These are phyloP conservation scores for Ancistrus triradiatus DNA, from an alignment of 2,113 vertebrate species.

Conservation along the genomic window DNA sequence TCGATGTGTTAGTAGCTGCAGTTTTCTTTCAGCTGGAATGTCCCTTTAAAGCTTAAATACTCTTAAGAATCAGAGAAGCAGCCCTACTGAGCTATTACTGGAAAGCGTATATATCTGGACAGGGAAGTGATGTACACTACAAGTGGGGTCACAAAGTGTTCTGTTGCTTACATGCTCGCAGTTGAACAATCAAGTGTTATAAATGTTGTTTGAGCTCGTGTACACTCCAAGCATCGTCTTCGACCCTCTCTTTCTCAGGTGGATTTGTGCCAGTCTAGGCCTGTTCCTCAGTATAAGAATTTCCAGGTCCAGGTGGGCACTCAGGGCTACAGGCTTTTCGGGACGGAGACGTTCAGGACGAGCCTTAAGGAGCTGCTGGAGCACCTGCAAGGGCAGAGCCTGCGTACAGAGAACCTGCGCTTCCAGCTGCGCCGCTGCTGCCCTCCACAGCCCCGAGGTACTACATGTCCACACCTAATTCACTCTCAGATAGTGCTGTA, in stretches of 20 bases:
- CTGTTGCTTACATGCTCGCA: no score
- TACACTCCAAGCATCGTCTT: no score
- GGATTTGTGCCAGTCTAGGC: slow-evolving; percentile 51
- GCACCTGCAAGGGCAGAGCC: slow-evolving; percentile 85
- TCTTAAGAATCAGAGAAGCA: no score
- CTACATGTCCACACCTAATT: neutral
- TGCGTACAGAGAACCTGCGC: slow-evolving; percentile 87
- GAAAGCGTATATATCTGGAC: no score
- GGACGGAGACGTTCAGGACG: slow-evolving; percentile 73
- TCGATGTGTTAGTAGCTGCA: no score
- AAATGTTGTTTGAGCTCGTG: no score
- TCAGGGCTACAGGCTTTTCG: slow-evolving; percentile 75
- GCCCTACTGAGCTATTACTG: no score
- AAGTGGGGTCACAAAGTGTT: no score
- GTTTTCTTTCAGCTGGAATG: no score
- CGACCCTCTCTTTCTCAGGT: slow-evolving; percentile 48
- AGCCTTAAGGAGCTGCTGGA: slow-evolving; percentile 82
- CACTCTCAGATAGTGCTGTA: neutral
- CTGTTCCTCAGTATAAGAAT: slow-evolving; percentile 84
- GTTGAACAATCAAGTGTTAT: no score
- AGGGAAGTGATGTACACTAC: no score
- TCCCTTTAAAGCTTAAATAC: no score
- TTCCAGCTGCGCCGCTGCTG: slow-evolving; percentile 89
- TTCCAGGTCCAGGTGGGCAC: slow-evolving; percentile 86
- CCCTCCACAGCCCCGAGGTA: slow-evolving; percentile 92